Conservation (phyloP, 1,140 invertebrate species). For the Drosophila suzukii region DNA sequence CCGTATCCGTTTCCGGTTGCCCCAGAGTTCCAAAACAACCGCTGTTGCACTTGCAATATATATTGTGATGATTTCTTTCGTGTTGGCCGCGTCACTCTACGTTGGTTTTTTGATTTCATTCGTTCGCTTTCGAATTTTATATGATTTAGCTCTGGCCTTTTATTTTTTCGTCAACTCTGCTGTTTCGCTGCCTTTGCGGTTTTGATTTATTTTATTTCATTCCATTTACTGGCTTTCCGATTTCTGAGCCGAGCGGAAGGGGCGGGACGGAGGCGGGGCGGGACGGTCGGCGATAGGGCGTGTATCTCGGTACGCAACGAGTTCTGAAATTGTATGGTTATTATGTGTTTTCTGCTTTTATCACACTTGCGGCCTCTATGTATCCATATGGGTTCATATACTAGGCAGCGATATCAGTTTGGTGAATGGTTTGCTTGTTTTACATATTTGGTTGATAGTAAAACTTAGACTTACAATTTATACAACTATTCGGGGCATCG, state of each 20-base stretch:
- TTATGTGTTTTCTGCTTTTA: constrained; percentile 18
- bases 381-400: constrained; percentile 5
- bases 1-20: background rate
- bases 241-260: constrained; percentile 36
- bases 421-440: background rate
- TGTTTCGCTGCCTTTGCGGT: constrained; percentile 33
- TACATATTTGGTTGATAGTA: background rate
- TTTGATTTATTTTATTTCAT: constrained; percentile 25
- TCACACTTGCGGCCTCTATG: constrained; percentile 7
- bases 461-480: constrained; percentile 27
- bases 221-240: constrained; percentile 39
- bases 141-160: constrained; percentile 26
- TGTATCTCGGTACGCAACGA: constrained; percentile 25
- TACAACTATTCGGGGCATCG: constrained; percentile 5
- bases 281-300: constrained; percentile 38
- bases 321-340: constrained; percentile 25
- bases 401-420: constrained; percentile 19
- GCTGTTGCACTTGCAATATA: constrained; percentile 1
- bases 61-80: constrained; percentile 51
- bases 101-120: constrained; percentile 70
- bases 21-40: background rate
- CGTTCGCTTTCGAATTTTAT: constrained; percentile 51
- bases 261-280: constrained; percentile 31
- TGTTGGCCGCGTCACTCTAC: constrained; percentile 53
- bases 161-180: constrained; percentile 12